Base-by-base conservation (phyloP, 2,113 vertebrate species). In the Camelus dromedarius region DNA sequence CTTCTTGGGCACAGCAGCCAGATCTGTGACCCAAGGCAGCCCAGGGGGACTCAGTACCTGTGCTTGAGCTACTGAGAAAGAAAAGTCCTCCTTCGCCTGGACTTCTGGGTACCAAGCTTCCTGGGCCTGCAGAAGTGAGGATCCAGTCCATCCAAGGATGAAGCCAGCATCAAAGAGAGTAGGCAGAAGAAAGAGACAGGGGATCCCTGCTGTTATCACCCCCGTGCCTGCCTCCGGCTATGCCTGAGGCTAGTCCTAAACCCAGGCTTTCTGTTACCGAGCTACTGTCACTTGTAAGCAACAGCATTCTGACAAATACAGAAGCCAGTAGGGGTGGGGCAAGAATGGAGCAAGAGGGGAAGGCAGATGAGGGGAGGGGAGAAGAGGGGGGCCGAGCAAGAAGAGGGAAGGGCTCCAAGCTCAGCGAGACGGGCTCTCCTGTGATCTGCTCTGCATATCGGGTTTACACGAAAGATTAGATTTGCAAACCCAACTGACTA, bases 351-450 rank as follows among this genome's bases (percentile, higher is more conserved):
- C 1, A 3, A 38, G 28, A 26, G 2, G 0, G 19, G 22, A 13
- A 14, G 46, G 7, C 72, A 16, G 26, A 3, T 15, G 26, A 13
- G 30, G 13, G 11, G 22, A 26, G 22, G 11, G 67, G 18, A 48
- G 8, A 2, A 8, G 1, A 0, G 4, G 13, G 50, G 12, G 20
- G 46, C 12, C 2, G 14, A 56, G 54, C 0, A 24, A 50, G 73
- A 42, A 70, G 8, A 15, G 52, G 3, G 18, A 26, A 16, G 18
- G 24, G 8, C 24, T 76, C 73, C 14, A 35, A 7, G 60, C 35
- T 24, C 69, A 2, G 3, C 0, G 26, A 56, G 6, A 11, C 3
- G 13, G 4, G 10, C 19, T 32, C 30, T 42, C 5, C 16, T 2
- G n/a, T 18, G 38, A 54, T 10, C 72, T 42, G 3, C 38, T 5